Conservation (phyloP, 2,797 vertebrate species). For the Cryptoprocta ferox region DNA sequence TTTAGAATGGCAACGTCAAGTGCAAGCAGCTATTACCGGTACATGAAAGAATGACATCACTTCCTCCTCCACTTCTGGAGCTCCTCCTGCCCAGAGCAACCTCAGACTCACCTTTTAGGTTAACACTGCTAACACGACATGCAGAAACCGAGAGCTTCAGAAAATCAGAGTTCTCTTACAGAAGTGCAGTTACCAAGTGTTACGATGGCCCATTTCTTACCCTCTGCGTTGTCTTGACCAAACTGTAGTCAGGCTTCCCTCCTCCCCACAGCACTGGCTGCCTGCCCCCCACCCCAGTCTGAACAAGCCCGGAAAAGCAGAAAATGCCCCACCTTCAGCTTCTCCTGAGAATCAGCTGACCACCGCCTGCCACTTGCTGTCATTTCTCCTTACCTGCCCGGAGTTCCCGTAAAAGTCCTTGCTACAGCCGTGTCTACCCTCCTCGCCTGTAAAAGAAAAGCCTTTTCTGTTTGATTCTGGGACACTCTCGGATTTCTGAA, state of each 20-base stretch:
- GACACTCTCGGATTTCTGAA: background rate
- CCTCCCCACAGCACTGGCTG: background rate
- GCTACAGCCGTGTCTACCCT: background rate
- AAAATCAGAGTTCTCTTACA: background rate
- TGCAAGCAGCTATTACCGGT: background rate
- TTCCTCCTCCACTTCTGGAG: background rate
- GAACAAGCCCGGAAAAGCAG: background rate
- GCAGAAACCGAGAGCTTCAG: background rate
- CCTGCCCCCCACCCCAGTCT: no score
- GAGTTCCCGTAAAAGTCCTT: background rate
- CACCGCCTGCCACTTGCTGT: no score
- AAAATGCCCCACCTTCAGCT: background rate
- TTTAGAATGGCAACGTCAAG: background rate
- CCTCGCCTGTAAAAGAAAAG: background rate
- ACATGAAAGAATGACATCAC: background rate
- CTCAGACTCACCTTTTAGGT: background rate
- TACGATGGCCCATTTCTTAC: background rate
- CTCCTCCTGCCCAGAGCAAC: background rate
- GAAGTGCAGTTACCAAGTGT: background rate
- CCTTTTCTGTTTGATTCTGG: background rate
- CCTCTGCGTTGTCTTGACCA: background rate
- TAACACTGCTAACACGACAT: background rate
- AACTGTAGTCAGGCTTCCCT: background rate
- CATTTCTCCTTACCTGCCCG: background rate
- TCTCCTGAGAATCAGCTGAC: no score